A percentile compares a stretch with the other conserved stretches of the same genome.
Evolutionary conservation across 2,797 vertebrate genomes (phyloP).

Genomic region (Myotis findleyi): DNA sequence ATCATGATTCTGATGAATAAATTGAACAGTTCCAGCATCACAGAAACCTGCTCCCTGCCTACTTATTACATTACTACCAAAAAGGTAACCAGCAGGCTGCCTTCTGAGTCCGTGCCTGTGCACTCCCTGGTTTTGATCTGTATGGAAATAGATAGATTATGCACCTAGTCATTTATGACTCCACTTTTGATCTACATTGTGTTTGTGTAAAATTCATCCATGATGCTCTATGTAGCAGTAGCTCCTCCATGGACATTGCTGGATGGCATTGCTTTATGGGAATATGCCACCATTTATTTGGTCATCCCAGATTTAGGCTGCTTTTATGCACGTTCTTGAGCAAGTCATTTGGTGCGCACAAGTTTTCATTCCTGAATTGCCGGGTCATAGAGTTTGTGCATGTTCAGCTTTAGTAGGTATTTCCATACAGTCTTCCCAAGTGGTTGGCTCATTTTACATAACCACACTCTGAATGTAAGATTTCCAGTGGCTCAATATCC

Average conservation of each 20-base stretch:
- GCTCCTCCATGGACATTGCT: not conserved
- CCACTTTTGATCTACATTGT: not conserved
- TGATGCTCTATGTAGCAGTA: not conserved
- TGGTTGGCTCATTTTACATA: not conserved
- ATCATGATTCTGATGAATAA: not conserved
- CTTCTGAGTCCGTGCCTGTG: not conserved
- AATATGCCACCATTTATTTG: not conserved
- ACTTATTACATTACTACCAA: not conserved
- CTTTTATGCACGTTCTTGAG: not conserved
- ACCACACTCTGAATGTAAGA: not conserved
- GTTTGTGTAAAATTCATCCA: not conserved
- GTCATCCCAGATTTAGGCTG: not conserved
- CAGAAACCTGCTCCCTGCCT: not conserved
- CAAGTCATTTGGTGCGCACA: not conserved
- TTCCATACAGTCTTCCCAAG: not conserved
- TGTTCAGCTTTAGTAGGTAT: not conserved
- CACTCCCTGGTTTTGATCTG: not conserved
- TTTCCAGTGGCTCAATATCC: not conserved
- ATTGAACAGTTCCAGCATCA: not conserved
- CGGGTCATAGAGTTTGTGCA: not conserved
- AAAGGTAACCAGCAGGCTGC: not conserved
- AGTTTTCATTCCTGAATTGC: not conserved
- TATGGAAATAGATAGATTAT: not conserved
- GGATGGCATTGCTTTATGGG: not conserved
- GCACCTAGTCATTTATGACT: not conserved